Evolutionary conservation across 2,797 vertebrate species (phyloP).

Genomic region (Myotis planiceps): DNA sequence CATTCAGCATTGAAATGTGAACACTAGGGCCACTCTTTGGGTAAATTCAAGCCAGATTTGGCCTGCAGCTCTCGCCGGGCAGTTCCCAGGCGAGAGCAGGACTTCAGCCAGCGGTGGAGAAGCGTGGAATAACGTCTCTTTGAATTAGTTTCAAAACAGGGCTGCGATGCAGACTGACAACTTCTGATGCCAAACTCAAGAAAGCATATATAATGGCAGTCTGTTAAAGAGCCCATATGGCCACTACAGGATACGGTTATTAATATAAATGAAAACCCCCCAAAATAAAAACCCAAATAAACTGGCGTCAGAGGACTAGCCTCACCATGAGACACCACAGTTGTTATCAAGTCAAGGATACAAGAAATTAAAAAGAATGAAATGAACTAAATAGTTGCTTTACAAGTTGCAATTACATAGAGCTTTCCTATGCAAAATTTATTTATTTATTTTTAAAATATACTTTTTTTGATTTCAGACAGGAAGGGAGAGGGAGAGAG

Average conservation of each 20-base stretch:
- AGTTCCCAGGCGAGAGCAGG: conserved; percentile 82
- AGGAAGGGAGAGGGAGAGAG: no score
- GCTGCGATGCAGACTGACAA: conserved; percentile 82
- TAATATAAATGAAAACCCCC: conserved; percentile 84
- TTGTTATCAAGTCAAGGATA: conserved; percentile 66
- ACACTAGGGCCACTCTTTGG: conserved; percentile 82
- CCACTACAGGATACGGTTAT: conserved; percentile 81
- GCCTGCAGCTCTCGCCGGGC: conserved; percentile 83
- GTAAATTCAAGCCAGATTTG: conserved; percentile 89
- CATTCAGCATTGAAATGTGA: conserved; percentile 82
- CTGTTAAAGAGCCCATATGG: conserved; percentile 80
- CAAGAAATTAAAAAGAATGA: conserved; percentile 60
- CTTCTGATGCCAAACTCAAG: conserved; percentile 80
- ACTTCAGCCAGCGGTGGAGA: conserved; percentile 82
- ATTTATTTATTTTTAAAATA: background rate
- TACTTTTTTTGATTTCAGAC: no score
- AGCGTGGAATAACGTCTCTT: conserved; percentile 85
- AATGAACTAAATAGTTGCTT: background rate
- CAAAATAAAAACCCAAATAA: conserved; percentile 73
- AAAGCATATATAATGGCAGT: conserved; percentile 81
- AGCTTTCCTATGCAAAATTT: background rate
- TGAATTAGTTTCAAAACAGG: conserved; percentile 86
- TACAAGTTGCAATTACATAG: background rate
- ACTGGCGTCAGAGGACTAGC: conserved; percentile 75
- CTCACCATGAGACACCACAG: conserved; percentile 39